A percentile compares a stretch with the other conserved stretches of the same genome.
Conservation (phyloP, 2,888 invertebrate genomes). For the Hydriomena furcata region DNA sequence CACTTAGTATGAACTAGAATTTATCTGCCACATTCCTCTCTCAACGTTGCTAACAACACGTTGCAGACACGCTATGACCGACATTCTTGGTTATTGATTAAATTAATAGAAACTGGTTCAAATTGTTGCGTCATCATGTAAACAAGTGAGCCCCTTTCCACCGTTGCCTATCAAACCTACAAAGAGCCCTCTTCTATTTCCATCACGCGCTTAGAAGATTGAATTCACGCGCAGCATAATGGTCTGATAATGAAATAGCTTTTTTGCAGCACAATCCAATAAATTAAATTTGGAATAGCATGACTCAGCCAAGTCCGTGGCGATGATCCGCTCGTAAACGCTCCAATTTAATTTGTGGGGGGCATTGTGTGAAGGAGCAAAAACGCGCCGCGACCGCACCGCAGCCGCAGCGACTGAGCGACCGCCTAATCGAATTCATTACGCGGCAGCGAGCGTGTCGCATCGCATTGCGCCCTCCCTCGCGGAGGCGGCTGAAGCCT, state of each 20-base stretch:
- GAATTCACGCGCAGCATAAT: slow-evolving; percentile 34
- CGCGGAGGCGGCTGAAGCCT: not conserved
- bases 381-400: slow-evolving; percentile 1
- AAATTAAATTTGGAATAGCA: slow-evolving; percentile 51
- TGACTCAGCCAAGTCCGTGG: slow-evolving; percentile 43
- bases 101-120: slow-evolving; percentile 2
- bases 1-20: no score
- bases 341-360: slow-evolving; percentile 49
- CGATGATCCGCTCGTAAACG: slow-evolving; percentile 45
- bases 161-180: no score
- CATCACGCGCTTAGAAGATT: slow-evolving; percentile 15
- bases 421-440: slow-evolving; percentile 54
- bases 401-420: slow-evolving; percentile 26
- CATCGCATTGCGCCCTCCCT: slow-evolving; percentile 35
- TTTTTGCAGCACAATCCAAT: slow-evolving; percentile 51
- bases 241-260: slow-evolving; percentile 44
- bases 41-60: not conserved
- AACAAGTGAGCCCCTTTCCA: not conserved
- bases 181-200: not conserved
- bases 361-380: slow-evolving; percentile 27
- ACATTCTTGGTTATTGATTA: slow-evolving; percentile 1
- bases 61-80: slow-evolving; percentile 3
- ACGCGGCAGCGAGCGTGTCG: slow-evolving; percentile 44
- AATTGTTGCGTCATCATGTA: slow-evolving; percentile 3
- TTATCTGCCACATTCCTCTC: not conserved